Evolutionary conservation across 2,797 vertebrate species (phyloP), one percentile per base, ranked within the genome.

Genomic region (Australoheros facetus): DNA sequence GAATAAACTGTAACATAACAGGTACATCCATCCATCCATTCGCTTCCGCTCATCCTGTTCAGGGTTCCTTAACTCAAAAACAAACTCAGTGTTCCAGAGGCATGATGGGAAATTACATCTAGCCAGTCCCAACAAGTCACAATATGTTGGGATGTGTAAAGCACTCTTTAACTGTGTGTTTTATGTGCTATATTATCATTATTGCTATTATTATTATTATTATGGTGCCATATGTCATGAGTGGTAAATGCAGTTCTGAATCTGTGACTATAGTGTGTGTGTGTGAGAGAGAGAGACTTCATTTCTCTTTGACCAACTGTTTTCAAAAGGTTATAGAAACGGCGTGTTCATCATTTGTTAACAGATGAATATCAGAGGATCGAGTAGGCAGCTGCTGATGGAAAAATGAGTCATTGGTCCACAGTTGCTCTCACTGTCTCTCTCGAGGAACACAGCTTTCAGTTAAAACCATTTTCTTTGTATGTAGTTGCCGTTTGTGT

Each of bases 301-400:
- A 53, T 80, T n/a, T 58, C 16, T 66, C 1, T 28, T 1, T 21
- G 32, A 21, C 56, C 0, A 21, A 54, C 62, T 62, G 30, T 70
- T 66, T 75, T 45, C 74, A 53, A 64, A 77, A 14, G 10, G 26
- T 75, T 30, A 60, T 60, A 59, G 48, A 81, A 66, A 79, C 53
- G 0, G 6, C 9, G 56, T 77, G 79, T 55, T 87, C 72, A 62
- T 82, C 80, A 13, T 85, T 78, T 73, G 57, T 75, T 21, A 83
- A 28, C 56, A 58, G 56, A 85, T 73, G 64, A 82, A 72, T 80
- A 57, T 80, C 73, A 77, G 55, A 56, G 58, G 74, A 78, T 82
- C 57, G 59, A 75, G 75, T 62, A 73, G 76, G 70, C 75, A 82
- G 74, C 83, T 64, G 71, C 81, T 80, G 78, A 80, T 80, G 60